A percentile compares a stretch with the other conserved stretches of the same genome.
Evolutionary conservation across 2,797 vertebrate genomes (phyloP).

Genomic region (Mus spretus): DNA sequence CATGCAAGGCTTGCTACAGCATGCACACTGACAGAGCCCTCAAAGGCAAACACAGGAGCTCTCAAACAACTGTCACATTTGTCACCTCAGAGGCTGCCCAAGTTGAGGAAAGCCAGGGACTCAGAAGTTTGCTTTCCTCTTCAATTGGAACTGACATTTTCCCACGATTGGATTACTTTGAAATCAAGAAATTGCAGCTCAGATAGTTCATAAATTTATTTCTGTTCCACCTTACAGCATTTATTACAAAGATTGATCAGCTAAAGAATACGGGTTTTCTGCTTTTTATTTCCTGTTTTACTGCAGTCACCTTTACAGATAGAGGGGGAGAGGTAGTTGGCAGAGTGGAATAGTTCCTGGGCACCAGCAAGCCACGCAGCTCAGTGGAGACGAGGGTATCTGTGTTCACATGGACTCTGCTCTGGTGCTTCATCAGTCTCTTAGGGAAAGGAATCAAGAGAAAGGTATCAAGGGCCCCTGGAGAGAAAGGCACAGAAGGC

Average conservation of each 20-base stretch:
- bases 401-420: not conserved
- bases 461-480: not conserved
- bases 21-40: not conserved
- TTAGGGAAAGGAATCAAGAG: not conserved
- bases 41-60: not conserved
- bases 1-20: not conserved
- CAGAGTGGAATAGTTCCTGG: not conserved
- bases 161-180: constrained; percentile 68
- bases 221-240: constrained; percentile 69
- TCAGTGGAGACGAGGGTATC: not conserved
- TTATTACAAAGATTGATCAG: constrained; percentile 76
- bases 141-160: constrained; percentile 57
- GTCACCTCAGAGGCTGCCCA: not conserved
- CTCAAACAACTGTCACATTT: not conserved
- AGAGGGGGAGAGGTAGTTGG: not conserved
- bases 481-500: not conserved
- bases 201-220: constrained; percentile 73
- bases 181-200: constrained; percentile 66
- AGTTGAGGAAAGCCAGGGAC: not conserved
- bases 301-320: constrained; percentile 55
- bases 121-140: constrained; percentile 69
- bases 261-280: constrained; percentile 68
- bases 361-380: not conserved
- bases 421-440: not conserved
- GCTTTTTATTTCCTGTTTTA: constrained; percentile 71